Percentiles rank a stretch among this genome's conserved stretches.
Conservation (phyloP, 2,888 invertebrate species). For the Bedellia somnulentella region DNA sequence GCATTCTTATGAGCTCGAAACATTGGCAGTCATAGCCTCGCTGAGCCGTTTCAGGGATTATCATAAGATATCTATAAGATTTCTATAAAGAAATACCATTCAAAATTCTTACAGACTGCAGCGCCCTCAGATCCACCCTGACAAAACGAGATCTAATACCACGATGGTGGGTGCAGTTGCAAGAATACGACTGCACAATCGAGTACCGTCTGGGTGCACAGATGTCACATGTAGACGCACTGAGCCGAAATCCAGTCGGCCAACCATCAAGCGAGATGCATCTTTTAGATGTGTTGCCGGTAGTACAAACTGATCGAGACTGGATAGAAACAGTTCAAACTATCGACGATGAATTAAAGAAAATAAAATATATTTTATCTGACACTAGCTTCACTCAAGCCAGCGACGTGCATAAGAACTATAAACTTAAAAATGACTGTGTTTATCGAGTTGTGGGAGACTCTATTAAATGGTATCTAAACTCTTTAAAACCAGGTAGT, state of each 20-base stretch:
- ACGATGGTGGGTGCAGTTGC: slow-evolving; percentile 4
- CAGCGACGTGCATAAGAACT: too few species aligned
- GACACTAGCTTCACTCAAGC: too few species aligned
- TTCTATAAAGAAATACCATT: slow-evolving; percentile 3
- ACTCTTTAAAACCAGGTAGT: too few species aligned
- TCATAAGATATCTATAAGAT: too few species aligned
- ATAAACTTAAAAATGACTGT: too few species aligned
- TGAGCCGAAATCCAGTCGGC: slow-evolving; percentile 3
- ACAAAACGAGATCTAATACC: slow-evolving; percentile 5
- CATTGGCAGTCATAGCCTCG: slow-evolving; percentile 11
- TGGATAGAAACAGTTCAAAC: neutral
- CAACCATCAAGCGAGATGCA: neutral
- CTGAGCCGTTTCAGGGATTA: slow-evolving; percentile 6
- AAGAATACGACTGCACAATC: slow-evolving; percentile 4
- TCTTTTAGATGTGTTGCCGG: neutral
- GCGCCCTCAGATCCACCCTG: slow-evolving; percentile 2
- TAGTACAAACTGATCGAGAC: neutral
- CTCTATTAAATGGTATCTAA: too few species aligned
- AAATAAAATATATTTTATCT: too few species aligned
- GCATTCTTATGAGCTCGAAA: slow-evolving; percentile 17
- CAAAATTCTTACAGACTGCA: slow-evolving; percentile 5
- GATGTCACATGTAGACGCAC: slow-evolving; percentile 5
- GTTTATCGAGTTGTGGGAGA: too few species aligned
- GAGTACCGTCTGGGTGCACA: slow-evolving; percentile 3
- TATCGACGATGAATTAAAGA: neutral